These are phyloP conservation scores for Agelaius phoeniceus DNA, from an alignment of 2,113 vertebrate species.

Conservation along the genomic window DNA sequence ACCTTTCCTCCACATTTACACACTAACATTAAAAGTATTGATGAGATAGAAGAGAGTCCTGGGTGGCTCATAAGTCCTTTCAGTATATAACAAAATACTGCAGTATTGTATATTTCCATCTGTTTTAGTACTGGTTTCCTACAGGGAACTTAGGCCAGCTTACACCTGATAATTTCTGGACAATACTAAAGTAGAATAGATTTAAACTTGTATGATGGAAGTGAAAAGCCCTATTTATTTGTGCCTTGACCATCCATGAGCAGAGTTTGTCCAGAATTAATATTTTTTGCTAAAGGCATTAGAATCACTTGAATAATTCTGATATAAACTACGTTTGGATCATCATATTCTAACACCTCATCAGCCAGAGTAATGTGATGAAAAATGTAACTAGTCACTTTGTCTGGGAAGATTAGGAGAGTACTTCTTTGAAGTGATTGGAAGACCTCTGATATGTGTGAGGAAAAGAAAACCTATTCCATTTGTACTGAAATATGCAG, in stretches of 20 bases:
- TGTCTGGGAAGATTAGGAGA: background rate
- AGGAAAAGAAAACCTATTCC: background rate
- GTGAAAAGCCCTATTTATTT: background rate
- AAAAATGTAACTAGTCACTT: background rate
- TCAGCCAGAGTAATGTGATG: background rate
- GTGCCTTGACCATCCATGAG: background rate
- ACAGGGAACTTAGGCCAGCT: background rate
- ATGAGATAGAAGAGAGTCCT: background rate
- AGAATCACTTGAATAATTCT: conserved; percentile 23
- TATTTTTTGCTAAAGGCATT: background rate
- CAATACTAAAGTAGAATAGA: background rate
- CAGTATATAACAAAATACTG: background rate
- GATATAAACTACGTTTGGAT: conserved; percentile 6
- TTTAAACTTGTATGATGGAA: background rate
- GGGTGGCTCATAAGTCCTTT: background rate
- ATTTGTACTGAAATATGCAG: background rate
- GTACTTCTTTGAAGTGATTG: background rate
- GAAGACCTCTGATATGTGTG: background rate
- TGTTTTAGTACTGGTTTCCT: background rate
- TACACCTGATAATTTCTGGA: background rate
- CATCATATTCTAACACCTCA: background rate
- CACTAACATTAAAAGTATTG: background rate
- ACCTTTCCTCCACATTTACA: background rate
- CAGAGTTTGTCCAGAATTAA: background rate
- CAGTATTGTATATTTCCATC: background rate